Evolutionary conservation across 1,140 invertebrate species (phyloP).

Genomic region (Eurosta solidaginis): DNA sequence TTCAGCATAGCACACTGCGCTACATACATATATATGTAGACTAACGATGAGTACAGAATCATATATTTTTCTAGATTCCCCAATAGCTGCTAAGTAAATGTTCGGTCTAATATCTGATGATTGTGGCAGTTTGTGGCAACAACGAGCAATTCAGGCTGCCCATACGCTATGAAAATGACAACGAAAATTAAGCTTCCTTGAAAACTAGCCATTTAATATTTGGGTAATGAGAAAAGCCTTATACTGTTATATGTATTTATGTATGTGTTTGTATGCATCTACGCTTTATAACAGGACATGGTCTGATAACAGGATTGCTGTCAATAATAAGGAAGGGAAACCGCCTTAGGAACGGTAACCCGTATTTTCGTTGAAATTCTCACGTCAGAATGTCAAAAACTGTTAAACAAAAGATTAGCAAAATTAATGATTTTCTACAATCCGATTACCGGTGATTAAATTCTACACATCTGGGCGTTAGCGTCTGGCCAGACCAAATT

Average conservation of each 20-base stretch:
- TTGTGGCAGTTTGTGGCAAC: neutral
- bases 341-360: neutral
- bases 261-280: too few relatives aligned
- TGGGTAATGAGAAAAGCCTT: neutral
- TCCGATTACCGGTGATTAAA: too few relatives aligned
- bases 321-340: neutral
- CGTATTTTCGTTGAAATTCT: too few relatives aligned
- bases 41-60: neutral
- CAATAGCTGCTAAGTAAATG: neutral
- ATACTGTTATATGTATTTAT: too few relatives aligned
- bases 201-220: too few relatives aligned
- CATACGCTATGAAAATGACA: neutral
- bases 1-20: neutral
- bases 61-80: neutral
- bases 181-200: neutral
- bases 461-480: too few relatives aligned
- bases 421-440: too few relatives aligned
- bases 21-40: neutral
- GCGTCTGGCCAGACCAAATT: too few relatives aligned
- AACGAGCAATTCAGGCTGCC: neutral
- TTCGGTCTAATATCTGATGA: neutral
- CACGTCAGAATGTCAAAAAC: too few relatives aligned
- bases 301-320: neutral
- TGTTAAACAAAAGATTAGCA: too few relatives aligned
- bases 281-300: neutral